A percentile compares a stretch with the other conserved stretches of the same genome.
phyloP scores from a whole-genome alignment of 2,888 invertebrate genomes.

The Acanthosepion esculentum region DNA sequence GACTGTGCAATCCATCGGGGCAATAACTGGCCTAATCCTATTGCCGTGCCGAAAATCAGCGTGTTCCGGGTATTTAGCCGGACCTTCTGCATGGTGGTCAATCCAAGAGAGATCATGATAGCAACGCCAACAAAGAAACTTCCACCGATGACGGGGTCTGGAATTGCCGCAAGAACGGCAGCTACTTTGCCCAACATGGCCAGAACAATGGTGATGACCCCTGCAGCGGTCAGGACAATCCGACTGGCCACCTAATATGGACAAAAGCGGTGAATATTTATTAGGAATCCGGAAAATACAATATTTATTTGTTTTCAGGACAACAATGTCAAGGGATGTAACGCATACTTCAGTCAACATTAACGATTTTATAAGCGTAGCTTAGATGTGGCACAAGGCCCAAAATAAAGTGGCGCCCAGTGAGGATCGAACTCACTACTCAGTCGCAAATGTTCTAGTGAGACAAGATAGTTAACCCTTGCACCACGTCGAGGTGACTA shows the following conservation, averaged over 20 bases:
- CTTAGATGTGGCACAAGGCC: no score
- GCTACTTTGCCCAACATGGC: slow-evolving; percentile 75
- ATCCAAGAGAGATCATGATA: slow-evolving; percentile 62
- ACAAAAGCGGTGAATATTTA: neutral
- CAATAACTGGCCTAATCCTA: slow-evolving; percentile 84
- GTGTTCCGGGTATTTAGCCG: slow-evolving; percentile 88
- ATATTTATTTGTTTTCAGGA: no score
- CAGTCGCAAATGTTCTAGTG: no score
- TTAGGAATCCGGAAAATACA: no score
- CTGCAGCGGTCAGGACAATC: slow-evolving; percentile 73
- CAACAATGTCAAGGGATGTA: no score
- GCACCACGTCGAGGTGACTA: no score
- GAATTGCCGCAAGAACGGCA: slow-evolving; percentile 75
- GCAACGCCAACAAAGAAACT: slow-evolving; percentile 62
- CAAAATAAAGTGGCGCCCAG: no score
- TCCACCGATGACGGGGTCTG: slow-evolving; percentile 75
- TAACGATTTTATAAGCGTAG: no score
- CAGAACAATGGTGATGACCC: slow-evolving; percentile 71
- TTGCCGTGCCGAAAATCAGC: slow-evolving; percentile 88
- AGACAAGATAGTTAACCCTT: no score
- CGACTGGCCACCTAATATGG: slow-evolving; percentile 73
- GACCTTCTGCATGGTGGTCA: slow-evolving; percentile 76
- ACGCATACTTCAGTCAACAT: no score
- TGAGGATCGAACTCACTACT: no score
- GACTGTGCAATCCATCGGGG: slow-evolving; percentile 58